Conservation (phyloP, 2,797 vertebrate genomes). For the Neopelma chrysocephalum region DNA sequence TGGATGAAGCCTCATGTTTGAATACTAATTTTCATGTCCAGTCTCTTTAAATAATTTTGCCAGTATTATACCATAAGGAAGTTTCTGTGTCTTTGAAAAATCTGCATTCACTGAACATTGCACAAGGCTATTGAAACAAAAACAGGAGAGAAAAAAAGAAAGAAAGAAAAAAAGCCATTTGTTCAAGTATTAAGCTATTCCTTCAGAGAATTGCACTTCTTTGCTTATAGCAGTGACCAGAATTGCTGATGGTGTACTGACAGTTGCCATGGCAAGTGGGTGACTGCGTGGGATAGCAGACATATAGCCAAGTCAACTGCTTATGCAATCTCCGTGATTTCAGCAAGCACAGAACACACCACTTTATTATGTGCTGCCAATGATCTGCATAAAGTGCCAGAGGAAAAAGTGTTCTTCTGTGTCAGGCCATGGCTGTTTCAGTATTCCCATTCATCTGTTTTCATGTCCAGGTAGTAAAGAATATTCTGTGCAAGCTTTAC, state of each 20-base stretch:
- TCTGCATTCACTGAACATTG: background rate
- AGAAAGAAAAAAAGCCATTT: background rate
- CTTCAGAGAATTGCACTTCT: slow-evolving; percentile 24
- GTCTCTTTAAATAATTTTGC: background rate
- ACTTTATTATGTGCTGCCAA: slow-evolving; percentile 9
- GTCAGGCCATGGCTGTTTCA: slow-evolving; percentile 52
- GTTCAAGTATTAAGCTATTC: slow-evolving; percentile 31
- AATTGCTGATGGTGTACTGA: slow-evolving; percentile 66
- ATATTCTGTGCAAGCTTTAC: slow-evolving; percentile 97
- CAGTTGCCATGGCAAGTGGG: slow-evolving; percentile 59
- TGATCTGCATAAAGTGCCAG: slow-evolving; percentile 4
- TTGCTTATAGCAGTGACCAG: slow-evolving; percentile 40
- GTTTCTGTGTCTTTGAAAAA: slow-evolving; percentile 12
- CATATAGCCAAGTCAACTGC: slow-evolving; percentile 53
- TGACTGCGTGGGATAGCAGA: slow-evolving; percentile 55
- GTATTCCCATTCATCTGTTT: slow-evolving; percentile 98
- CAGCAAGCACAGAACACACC: slow-evolving; percentile 55
- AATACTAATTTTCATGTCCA: background rate
- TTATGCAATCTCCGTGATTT: slow-evolving; percentile 33
- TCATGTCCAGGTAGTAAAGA: slow-evolving; percentile 96
- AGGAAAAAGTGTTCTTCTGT: background rate
- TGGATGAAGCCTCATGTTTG: background rate
- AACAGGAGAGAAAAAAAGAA: background rate
- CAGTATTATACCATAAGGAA: background rate
- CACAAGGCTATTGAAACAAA: background rate